Conservation (phyloP, 2,113 vertebrate species). For the Jaculus jaculus region DNA sequence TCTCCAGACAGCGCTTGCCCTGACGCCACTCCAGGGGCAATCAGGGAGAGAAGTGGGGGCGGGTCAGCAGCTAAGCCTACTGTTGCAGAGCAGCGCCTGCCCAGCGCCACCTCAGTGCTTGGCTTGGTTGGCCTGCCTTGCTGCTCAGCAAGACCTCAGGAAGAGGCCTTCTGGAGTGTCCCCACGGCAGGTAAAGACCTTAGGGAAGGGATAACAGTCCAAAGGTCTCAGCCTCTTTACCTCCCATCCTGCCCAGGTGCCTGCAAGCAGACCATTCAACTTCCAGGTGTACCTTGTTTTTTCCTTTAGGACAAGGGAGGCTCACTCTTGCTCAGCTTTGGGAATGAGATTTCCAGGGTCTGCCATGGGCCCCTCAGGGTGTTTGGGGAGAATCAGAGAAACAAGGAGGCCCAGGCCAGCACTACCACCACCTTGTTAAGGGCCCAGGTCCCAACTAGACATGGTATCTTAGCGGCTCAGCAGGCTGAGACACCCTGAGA, state of each 20-base stretch:
- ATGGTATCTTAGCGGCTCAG: slow-evolving; percentile 52
- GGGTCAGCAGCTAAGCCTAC: slow-evolving; percentile 15
- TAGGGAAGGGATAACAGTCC: not conserved
- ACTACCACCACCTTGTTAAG: not conserved
- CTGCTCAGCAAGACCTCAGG: not conserved
- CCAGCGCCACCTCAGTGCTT: not conserved
- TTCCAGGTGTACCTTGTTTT: not conserved
- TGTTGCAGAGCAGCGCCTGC: not conserved
- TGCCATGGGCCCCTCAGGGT: not conserved
- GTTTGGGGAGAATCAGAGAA: slow-evolving; percentile 14
- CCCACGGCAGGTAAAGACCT: not conserved
- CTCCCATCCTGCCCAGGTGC: not conserved
- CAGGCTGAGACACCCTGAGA: slow-evolving; percentile 49
- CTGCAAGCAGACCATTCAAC: not conserved
- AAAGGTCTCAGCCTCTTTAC: not conserved
- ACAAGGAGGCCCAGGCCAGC: too few relatives aligned
- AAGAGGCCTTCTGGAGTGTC: not conserved
- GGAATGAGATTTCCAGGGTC: not conserved
- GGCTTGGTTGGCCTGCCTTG: not conserved
- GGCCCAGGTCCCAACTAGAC: slow-evolving; percentile 73
- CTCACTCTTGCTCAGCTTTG: not conserved
- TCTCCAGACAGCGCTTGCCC: not conserved
- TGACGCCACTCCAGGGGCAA: not conserved
- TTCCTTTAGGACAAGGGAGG: not conserved
- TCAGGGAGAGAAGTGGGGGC: not conserved